phyloP scores from a whole-genome alignment of 64 coral and sea anemone species.

The Exaiptasia diaphana region DNA sequence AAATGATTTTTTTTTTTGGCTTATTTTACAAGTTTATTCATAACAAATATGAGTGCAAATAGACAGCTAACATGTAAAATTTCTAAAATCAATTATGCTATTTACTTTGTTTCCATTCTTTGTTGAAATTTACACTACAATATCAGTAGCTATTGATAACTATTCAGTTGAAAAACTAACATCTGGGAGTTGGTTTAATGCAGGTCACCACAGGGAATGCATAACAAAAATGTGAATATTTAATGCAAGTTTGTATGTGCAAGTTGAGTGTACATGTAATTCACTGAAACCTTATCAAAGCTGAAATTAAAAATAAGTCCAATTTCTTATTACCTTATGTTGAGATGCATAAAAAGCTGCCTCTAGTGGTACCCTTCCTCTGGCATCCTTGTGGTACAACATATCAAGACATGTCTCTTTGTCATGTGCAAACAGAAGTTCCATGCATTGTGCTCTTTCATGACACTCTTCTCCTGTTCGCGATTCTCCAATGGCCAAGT shows the following conservation, averaged over 20 bases:
- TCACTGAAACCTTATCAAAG: too few species aligned
- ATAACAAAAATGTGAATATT: too few species aligned
- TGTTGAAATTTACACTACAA: too few species aligned
- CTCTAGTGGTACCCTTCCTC: slow-evolving; percentile 44
- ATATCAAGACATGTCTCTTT: slow-evolving; percentile 39
- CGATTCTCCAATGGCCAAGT: slow-evolving; percentile 72
- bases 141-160: too few species aligned
- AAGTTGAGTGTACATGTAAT: too few species aligned
- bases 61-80: too few species aligned
- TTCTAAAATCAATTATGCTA: background rate
- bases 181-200: too few species aligned
- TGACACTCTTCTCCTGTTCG: slow-evolving; percentile 8
- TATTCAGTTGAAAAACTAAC: too few species aligned
- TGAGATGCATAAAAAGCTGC: slow-evolving; percentile 84
- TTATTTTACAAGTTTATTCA: background rate
- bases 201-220: too few species aligned
- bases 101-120: background rate
- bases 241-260: too few species aligned
- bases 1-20: background rate
- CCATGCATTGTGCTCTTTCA: slow-evolving; percentile 57
- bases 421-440: slow-evolving; percentile 72
- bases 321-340: slow-evolving; percentile 52
- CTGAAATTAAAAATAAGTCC: too few species aligned
- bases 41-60: too few species aligned
- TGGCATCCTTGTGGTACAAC: slow-evolving; percentile 40